Evolutionary conservation across 1,140 invertebrate genomes (phyloP).

Genomic region (Saxidomus purpurata): DNA sequence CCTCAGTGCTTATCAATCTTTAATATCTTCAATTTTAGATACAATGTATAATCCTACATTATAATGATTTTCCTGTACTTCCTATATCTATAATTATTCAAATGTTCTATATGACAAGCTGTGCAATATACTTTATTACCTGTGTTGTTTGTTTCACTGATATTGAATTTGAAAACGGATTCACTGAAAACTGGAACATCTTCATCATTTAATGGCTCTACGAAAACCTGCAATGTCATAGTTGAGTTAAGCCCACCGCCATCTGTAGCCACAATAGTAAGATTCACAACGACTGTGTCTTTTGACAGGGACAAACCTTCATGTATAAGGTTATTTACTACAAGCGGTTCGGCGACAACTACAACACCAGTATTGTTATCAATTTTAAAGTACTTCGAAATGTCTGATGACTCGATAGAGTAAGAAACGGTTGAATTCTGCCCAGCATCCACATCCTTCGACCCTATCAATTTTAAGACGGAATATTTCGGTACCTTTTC

Average conservation of each 20-base stretch:
- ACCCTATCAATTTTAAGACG: constrained; percentile 65
- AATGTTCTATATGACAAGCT: no score
- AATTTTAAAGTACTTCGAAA: constrained; percentile 90
- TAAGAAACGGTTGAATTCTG: constrained; percentile 89
- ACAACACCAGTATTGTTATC: constrained; percentile 94
- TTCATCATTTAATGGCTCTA: constrained; percentile 93
- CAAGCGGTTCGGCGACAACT: constrained; percentile 91
- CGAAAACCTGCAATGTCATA: constrained; percentile 90
- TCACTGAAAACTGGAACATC: constrained; percentile 92
- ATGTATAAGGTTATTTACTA: constrained; percentile 90
- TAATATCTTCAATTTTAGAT: no score
- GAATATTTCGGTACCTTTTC: constrained; percentile 89
- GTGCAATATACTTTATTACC: no score
- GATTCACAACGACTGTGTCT: constrained; percentile 33
- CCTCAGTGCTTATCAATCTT: no score
- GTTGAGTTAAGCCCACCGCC: constrained; percentile 91
- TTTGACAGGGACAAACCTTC: constrained; percentile 22
- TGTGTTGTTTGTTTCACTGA: constrained; percentile 91
- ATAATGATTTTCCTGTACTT: no score
- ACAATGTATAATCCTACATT: no score
- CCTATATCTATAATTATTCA: no score
- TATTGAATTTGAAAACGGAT: constrained; percentile 92
- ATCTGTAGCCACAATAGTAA: constrained; percentile 87
- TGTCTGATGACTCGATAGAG: background rate
- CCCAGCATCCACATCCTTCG: constrained; percentile 87